Conservation (phyloP, 1,140 invertebrate genomes). For the Eubasilissa regina region DNA sequence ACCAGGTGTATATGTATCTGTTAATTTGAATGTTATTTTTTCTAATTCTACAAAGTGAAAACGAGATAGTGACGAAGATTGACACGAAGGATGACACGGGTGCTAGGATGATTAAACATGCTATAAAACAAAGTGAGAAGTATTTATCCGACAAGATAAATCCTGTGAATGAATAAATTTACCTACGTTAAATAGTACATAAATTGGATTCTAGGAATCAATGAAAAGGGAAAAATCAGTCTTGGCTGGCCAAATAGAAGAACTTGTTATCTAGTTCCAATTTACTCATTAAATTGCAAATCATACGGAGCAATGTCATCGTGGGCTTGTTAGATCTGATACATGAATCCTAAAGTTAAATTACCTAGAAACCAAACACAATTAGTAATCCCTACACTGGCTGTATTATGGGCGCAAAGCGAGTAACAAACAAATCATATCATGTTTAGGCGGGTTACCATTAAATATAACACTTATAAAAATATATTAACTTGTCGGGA, state of each 20-base stretch:
- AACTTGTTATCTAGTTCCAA: constrained; percentile 26
- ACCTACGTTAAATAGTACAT: constrained; percentile 23
- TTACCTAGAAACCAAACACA: constrained; percentile 25
- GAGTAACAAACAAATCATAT: constrained; percentile 16
- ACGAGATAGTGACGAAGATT: too few relatives aligned
- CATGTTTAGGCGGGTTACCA: constrained; percentile 46
- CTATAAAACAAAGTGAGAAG: too few relatives aligned
- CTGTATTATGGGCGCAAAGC: constrained; percentile 15
- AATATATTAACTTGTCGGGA: constrained; percentile 54
- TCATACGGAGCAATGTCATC: not conserved
- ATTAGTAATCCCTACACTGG: constrained; percentile 4
- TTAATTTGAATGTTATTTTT: too few relatives aligned
- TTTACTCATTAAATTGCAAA: constrained; percentile 1
- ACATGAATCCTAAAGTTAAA: not conserved
- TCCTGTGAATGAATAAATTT: constrained; percentile 7
- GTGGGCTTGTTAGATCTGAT: constrained; percentile 7
- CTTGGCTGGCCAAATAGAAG: constrained; percentile 48
- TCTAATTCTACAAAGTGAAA: too few relatives aligned
- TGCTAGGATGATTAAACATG: too few relatives aligned
- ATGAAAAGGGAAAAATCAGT: constrained; percentile 46
- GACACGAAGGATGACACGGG: too few relatives aligned
- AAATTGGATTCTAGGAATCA: constrained; percentile 28
- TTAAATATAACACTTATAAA: constrained; percentile 59
- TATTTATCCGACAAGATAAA: not conserved
- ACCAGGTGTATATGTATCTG: too few relatives aligned